phyloP scores from a whole-genome alignment of 2,797 vertebrate genomes.

The Sebastes goodei region DNA sequence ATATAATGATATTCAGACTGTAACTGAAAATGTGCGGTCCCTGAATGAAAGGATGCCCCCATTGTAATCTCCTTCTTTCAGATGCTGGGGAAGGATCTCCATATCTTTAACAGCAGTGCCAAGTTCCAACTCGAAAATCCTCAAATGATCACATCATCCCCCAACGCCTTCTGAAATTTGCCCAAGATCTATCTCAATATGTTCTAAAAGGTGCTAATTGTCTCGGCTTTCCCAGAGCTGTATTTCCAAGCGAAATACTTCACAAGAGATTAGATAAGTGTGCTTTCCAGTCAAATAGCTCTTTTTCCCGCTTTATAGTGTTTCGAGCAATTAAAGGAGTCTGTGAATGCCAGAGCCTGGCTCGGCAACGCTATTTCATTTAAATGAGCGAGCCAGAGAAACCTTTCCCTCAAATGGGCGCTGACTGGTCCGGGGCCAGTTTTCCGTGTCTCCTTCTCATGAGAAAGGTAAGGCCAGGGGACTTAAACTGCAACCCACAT shows the following conservation, averaged over 20 bases:
- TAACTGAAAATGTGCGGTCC: not conserved
- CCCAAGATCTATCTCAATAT: constrained; percentile 50
- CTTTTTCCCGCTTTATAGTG: constrained; percentile 45
- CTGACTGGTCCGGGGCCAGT: constrained; percentile 53
- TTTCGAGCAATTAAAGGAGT: constrained; percentile 63
- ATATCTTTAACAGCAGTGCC: constrained; percentile 23
- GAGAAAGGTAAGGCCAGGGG: constrained; percentile 31
- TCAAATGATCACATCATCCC: constrained; percentile 54
- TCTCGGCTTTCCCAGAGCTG: constrained; percentile 52
- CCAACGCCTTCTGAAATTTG: constrained; percentile 50
- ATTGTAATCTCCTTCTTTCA: constrained; percentile 27
- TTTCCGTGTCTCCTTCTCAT: constrained; percentile 46
- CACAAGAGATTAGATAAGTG: constrained; percentile 69
- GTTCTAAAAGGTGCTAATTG: constrained; percentile 63
- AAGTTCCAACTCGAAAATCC: constrained; percentile 36
- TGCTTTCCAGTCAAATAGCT: constrained; percentile 65
- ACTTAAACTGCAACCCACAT: not conserved
- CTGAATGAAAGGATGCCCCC: constrained; percentile 24
- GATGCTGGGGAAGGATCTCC: constrained; percentile 10
- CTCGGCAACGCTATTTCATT: constrained; percentile 41
- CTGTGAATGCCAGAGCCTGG: constrained; percentile 57
- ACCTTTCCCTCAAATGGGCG: constrained; percentile 26
- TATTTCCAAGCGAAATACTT: constrained; percentile 55
- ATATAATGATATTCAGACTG: constrained; percentile 21
- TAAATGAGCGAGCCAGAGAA: constrained; percentile 44